These are phyloP conservation scores for Glomeris marginata DNA, from an alignment of 2,888 invertebrate genomes.

Conservation along the genomic window DNA sequence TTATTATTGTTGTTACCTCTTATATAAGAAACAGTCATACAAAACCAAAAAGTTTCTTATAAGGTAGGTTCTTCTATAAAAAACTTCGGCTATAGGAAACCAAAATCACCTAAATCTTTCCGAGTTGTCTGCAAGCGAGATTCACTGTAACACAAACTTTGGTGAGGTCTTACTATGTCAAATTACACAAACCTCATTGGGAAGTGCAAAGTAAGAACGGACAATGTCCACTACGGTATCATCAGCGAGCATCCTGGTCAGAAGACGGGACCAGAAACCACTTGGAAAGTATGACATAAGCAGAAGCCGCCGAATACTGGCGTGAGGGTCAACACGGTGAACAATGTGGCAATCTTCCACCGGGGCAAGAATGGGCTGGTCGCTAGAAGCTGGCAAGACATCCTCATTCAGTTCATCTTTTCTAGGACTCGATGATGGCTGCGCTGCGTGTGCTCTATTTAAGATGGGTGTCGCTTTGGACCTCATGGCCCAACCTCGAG, in stretches of 20 bases:
- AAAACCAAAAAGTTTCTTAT: too few species aligned
- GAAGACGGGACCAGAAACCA: constrained; percentile 93
- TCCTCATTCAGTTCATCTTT: constrained; percentile 9
- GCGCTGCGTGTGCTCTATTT: too few species aligned
- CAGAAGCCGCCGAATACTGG: constrained; percentile 46
- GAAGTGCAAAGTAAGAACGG: constrained; percentile 51
- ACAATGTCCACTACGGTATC: constrained; percentile 65
- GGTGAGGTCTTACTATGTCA: too few species aligned
- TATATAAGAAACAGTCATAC: too few species aligned
- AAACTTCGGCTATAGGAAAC: too few species aligned
- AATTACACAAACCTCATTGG: constrained; percentile 46
- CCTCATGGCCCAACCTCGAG: constrained; percentile 49
- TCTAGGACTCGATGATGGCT: too few species aligned
- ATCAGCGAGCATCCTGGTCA: constrained; percentile 82
- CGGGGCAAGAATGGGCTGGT: background rate
- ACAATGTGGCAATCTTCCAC: constrained; percentile 18
- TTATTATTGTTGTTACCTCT: too few species aligned
- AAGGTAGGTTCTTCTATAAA: too few species aligned
- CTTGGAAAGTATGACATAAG: constrained; percentile 95
- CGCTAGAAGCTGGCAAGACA: too few species aligned
- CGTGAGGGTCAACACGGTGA: constrained; percentile 20
- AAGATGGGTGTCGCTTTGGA: constrained; percentile 34
- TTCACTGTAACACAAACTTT: too few species aligned
- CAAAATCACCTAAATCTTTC: too few species aligned
- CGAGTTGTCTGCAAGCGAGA: too few species aligned